Percentiles rank a stretch among this genome's conserved stretches.
Evolutionary conservation across 2,113 vertebrate genomes (phyloP).

Genomic region (Clarias gariepinus): DNA sequence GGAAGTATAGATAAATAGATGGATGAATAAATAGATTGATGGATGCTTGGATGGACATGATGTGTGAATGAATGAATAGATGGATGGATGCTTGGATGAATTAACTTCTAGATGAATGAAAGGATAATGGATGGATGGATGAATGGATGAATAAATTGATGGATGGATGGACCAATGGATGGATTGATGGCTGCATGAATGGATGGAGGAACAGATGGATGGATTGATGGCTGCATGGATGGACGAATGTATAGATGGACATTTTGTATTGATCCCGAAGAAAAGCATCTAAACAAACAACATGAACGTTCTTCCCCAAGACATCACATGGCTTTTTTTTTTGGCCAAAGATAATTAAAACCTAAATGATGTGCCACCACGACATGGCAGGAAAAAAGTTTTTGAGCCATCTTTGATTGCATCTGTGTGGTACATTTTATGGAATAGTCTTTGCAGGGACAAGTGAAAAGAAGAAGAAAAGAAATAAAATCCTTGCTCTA

Average conservation of each 20-base stretch:
- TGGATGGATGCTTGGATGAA: background rate
- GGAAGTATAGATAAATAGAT: background rate
- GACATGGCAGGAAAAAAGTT: background rate
- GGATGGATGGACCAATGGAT: background rate
- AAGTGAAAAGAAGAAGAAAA: slow-evolving; percentile 67
- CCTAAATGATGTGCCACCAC: background rate
- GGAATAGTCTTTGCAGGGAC: slow-evolving; percentile 61
- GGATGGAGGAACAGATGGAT: background rate
- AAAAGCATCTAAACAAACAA: background rate
- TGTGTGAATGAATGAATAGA: background rate
- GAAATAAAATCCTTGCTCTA: slow-evolving; percentile 60
- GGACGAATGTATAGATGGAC: background rate
- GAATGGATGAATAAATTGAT: background rate
- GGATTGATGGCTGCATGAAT: background rate
- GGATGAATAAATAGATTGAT: background rate
- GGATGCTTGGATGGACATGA: background rate
- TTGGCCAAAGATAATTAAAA: background rate
- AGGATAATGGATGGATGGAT: background rate
- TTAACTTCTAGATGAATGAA: background rate
- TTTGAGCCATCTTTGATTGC: slow-evolving; percentile 64
- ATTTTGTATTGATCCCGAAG: background rate
- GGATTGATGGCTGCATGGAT: background rate
- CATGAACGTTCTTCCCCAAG: background rate
- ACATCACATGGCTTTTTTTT: background rate
- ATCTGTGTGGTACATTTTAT: slow-evolving; percentile 73